Evolutionary conservation across 2,797 vertebrate species (phyloP), one percentile per base, ranked within the genome.

Genomic region (Channallabes apus): DNA sequence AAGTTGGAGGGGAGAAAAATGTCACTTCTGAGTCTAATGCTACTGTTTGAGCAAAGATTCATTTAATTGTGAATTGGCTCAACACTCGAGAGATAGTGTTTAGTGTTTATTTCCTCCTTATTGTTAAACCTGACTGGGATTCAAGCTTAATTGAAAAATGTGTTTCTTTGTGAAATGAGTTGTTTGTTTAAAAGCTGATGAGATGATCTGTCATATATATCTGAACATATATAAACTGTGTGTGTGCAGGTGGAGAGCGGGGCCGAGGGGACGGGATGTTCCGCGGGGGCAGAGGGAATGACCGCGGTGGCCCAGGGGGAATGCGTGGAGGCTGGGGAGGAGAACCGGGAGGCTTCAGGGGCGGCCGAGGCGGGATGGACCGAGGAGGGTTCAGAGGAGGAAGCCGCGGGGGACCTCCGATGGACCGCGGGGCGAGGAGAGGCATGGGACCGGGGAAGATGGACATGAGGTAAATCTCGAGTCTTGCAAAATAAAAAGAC

Each of bases 371-470:
- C 2, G 97, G 97, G 9, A 97, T 98, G 97, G 98, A 99, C 85
- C 93, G 97, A 85, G 98, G 98, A 0, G 97, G 97, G 18, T 99
- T 97, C 71, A 95, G 97, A 75, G 97, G 97, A 18, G 95, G 72
- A 15, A 84, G 92, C 0, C 88, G 96, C 46, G 95, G 95, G 67
- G 98, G 97, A 12, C 97, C 97, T 38, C 95, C 97, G 2, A 97
- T 98, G 97, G 98, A 98, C 86, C 94, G 95, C 68, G 93, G 95
- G 58, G 95, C 94, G 9, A 93, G 98, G 77, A 94, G 98, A 90
- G 95, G 97, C 86, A 97, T 98, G 89, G 97, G 97, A 69, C 97
- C 97, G 9, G 97, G 97, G n/a, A 99, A 99, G 90, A 96, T 98
- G 96, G 97, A 99, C 91, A 95, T 96, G 94, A 98, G 98, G 98